Percentiles rank a stretch among this genome's conserved stretches.
phyloP scores from a whole-genome alignment of 2,888 invertebrate species.

The Saturnia japonica region DNA sequence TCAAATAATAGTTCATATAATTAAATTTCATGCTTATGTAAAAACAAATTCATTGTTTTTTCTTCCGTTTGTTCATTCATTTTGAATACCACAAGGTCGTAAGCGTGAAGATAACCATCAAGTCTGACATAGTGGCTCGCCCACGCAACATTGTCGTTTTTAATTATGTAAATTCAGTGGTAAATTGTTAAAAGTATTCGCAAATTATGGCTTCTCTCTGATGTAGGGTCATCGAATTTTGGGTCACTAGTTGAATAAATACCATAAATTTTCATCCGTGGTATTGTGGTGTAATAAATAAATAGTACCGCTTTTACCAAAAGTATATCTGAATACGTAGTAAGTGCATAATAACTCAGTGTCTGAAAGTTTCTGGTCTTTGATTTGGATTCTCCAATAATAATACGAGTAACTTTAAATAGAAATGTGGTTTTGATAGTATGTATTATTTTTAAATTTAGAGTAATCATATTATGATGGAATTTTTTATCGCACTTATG shows the following conservation, averaged over 20 bases:
- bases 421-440: no score
- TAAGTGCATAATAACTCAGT: no score
- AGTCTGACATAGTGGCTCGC: background rate
- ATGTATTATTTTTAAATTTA: no score
- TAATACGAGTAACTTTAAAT: no score
- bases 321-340: no score
- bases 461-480: no score
- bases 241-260: background rate
- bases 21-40: background rate
- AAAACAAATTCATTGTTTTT: slow-evolving; percentile 1
- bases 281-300: no score
- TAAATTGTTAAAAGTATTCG: background rate
- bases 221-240: background rate
- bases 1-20: background rate
- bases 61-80: background rate
- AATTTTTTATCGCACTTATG: no score
- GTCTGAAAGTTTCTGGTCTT: no score
- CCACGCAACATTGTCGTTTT: background rate
- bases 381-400: no score
- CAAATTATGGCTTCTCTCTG: background rate
- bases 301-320: no score
- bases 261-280: no score
- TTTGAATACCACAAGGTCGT: background rate
- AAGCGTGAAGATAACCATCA: slow-evolving; percentile 12
- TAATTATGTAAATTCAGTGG: background rate